Evolutionary conservation across 2,797 vertebrate genomes (phyloP).

Genomic region (Eulemur rubriventer): DNA sequence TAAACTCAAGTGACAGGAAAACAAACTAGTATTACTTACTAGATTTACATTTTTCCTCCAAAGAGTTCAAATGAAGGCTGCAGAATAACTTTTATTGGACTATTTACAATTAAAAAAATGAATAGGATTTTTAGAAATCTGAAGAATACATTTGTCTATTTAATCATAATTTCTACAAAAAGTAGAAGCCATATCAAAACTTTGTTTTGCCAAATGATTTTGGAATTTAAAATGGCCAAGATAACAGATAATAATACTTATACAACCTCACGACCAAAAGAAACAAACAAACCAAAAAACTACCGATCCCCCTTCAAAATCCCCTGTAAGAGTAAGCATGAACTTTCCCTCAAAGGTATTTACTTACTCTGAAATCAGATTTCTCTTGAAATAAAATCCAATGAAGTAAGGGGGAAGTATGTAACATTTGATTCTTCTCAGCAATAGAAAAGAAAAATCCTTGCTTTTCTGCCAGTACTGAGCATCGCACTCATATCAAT

Average conservation of each 20-base stretch:
- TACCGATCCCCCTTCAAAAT: background rate
- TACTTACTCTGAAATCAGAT: slow-evolving; percentile 55
- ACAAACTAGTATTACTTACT: background rate
- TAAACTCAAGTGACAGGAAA: background rate
- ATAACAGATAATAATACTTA: background rate
- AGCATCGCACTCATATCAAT: background rate
- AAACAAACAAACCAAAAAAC: background rate
- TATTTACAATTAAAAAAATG: background rate
- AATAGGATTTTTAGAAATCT: slow-evolving; percentile 8
- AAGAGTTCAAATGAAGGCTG: background rate
- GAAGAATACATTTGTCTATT: background rate
- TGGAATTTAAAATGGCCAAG: slow-evolving; percentile 17
- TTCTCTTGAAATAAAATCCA: slow-evolving; percentile 54
- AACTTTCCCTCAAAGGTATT: background rate
- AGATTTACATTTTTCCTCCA: slow-evolving; percentile 1
- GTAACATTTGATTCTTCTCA: background rate
- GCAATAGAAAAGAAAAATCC: background rate
- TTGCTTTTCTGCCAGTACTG: background rate
- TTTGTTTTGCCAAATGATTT: background rate
- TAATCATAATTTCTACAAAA: background rate
- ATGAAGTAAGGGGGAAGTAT: background rate
- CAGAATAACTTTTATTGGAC: background rate
- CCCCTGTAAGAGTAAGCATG: background rate
- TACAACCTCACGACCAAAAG: background rate
- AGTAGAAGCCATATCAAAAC: background rate